Conservation (phyloP, 1,140 invertebrate species). For the Zophobas atratus region DNA sequence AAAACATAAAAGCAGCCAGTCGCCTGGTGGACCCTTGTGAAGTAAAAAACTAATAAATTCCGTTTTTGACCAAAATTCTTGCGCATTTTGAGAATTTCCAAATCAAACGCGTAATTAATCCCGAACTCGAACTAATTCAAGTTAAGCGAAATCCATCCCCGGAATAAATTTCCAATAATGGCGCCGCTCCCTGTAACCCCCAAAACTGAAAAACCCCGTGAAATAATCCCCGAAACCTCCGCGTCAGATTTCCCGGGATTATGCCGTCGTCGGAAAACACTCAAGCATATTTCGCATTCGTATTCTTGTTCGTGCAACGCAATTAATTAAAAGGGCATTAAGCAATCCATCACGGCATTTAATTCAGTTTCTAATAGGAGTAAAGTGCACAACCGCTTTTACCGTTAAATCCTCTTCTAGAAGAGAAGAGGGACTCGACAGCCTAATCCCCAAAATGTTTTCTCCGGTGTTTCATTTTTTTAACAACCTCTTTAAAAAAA, state of each 20-base stretch:
- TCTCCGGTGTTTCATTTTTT: background rate
- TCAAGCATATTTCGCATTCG: conserved; percentile 45
- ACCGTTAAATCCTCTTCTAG: conserved; percentile 53
- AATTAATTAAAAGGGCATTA: conserved; percentile 61
- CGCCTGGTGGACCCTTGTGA: no score
- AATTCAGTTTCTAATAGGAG: conserved; percentile 53
- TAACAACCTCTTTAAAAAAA: background rate
- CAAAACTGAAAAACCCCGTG: conserved; percentile 4
- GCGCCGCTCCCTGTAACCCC: background rate
- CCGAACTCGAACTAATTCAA: no score
- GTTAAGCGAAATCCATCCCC: no score
- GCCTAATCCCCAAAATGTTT: background rate
- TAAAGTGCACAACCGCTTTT: conserved; percentile 52
- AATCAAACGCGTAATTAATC: no score
- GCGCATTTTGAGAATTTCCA: no score
- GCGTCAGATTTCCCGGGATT: conserved; percentile 33
- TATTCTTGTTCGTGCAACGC: conserved; percentile 40
- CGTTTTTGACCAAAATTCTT: no score
- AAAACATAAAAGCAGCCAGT: no score
- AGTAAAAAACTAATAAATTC: no score
- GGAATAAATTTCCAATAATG: background rate
- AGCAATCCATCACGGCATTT: conserved; percentile 59
- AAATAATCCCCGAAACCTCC: conserved; percentile 14
- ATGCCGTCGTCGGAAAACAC: conserved; percentile 28
- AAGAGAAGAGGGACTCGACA: background rate